Conservation (phyloP, 2,797 vertebrate species). For the Australoheros facetus region DNA sequence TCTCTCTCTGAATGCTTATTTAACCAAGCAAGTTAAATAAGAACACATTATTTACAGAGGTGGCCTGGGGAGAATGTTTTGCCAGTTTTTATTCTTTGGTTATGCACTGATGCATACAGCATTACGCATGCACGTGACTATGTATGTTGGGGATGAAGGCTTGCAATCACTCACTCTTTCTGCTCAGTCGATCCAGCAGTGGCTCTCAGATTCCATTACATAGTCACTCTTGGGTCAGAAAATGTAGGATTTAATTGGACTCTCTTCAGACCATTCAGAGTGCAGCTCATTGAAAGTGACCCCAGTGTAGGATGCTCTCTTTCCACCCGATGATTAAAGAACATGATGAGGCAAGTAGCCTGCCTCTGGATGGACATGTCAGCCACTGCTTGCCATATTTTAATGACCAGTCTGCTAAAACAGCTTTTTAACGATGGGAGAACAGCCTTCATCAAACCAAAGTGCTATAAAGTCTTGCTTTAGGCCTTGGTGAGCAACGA, state of each 20-base stretch:
- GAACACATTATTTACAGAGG: slow-evolving; percentile 42
- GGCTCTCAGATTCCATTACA: slow-evolving; percentile 59
- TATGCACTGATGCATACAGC: slow-evolving; percentile 22
- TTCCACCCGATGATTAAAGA: slow-evolving; percentile 74
- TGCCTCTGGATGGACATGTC: slow-evolving; percentile 65
- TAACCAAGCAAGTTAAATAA: slow-evolving; percentile 50
- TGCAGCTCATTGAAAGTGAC: slow-evolving; percentile 65
- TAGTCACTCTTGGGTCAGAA: slow-evolving; percentile 56
- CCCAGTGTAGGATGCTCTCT: slow-evolving; percentile 60
- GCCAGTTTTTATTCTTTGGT: not conserved
- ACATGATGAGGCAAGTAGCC: slow-evolving; percentile 64
- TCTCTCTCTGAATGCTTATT: slow-evolving; percentile 28
- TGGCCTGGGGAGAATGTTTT: slow-evolving; percentile 1
- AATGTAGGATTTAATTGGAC: slow-evolving; percentile 74
- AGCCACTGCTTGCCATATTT: slow-evolving; percentile 63
- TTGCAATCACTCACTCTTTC: slow-evolving; percentile 21
- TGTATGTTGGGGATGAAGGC: slow-evolving; percentile 1
- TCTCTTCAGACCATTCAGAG: slow-evolving; percentile 63
- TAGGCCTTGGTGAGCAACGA: slow-evolving; percentile 27
- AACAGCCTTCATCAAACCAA: slow-evolving; percentile 47
- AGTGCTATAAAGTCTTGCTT: slow-evolving; percentile 46
- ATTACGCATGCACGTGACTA: slow-evolving; percentile 9
- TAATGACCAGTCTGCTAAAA: slow-evolving; percentile 73
- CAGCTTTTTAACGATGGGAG: slow-evolving; percentile 63
- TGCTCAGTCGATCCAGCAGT: slow-evolving; percentile 24